These are phyloP conservation scores for Catalaphyllia jardinei DNA, from an alignment of 64 coral and sea anemone species.

Conservation along the genomic window DNA sequence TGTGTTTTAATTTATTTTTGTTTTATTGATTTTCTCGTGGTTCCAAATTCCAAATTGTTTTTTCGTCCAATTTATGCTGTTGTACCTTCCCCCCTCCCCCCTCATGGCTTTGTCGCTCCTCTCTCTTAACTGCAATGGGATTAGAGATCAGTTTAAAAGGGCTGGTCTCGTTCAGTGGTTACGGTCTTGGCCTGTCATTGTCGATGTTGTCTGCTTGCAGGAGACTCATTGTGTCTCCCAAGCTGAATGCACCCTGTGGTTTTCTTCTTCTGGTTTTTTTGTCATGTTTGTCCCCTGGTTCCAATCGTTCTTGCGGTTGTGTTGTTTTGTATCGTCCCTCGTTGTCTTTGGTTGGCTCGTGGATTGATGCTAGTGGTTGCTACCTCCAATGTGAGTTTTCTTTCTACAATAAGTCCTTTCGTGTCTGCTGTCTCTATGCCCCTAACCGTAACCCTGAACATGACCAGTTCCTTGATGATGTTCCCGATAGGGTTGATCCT, in stretches of 20 bases:
- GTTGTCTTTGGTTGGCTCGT: neutral
- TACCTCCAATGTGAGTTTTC: conserved; percentile 8
- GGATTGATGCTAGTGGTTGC: neutral
- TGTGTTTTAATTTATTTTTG: too few species aligned
- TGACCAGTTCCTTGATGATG: neutral
- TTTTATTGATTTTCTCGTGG: too few species aligned
- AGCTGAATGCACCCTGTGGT: neutral
- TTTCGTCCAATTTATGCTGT: too few species aligned
- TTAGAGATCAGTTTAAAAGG: neutral
- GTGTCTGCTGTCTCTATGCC: neutral
- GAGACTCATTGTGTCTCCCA: conserved; percentile 25
- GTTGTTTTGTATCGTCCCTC: neutral
- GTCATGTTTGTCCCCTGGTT: neutral
- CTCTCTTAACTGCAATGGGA: neutral
- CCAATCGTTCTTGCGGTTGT: neutral
- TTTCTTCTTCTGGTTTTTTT: neutral
- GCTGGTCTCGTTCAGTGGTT: neutral
- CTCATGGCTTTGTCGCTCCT: neutral
- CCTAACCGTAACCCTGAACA: too few species aligned
- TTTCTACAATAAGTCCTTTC: neutral
- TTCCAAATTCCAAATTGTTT: too few species aligned
- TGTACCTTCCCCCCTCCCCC: neutral
- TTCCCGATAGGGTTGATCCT: neutral
- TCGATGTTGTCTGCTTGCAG: conserved; percentile 22
- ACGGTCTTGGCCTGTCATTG: neutral